A percentile compares a stretch with the other conserved stretches of the same genome.
Conservation (phyloP, 2,797 vertebrate species). For the Falco berigora region DNA sequence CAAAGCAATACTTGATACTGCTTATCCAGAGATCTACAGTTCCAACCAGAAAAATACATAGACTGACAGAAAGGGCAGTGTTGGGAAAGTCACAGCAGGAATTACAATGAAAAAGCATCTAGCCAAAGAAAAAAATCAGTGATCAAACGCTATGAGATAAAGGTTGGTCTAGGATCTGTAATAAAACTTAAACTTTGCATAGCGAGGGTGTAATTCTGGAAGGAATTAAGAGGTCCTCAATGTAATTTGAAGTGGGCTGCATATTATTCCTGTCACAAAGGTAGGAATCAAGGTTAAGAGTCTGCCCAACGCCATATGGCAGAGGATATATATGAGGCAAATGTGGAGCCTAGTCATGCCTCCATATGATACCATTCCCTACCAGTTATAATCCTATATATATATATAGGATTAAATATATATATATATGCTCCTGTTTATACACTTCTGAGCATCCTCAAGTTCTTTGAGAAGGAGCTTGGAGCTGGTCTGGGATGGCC, state of each 20-base stretch:
- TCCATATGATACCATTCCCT: neutral
- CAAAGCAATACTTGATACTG: slow-evolving; percentile 7
- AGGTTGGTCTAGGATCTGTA: neutral
- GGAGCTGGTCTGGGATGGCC: neutral
- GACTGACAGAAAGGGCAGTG: neutral
- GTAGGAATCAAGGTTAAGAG: neutral
- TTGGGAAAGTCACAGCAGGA: neutral
- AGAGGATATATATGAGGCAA: neutral
- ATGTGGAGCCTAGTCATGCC: neutral
- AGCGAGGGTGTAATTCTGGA: neutral
- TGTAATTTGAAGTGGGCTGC: neutral
- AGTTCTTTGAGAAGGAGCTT: neutral
- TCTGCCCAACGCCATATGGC: neutral
- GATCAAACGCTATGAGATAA: neutral
- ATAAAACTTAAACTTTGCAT: neutral
- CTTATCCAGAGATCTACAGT: neutral
- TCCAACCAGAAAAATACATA: slow-evolving; percentile 15
- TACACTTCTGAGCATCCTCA: neutral
- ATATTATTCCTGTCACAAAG: neutral
- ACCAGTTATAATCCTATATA: neutral
- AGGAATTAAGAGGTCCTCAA: neutral
- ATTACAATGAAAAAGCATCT: neutral
- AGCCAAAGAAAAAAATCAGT: neutral
- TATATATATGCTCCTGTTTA: neutral
- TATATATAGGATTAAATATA: no score